A percentile compares a stretch with the other conserved stretches of the same genome.
Conservation (phyloP, 2,888 invertebrate species). For the Bimastos eiseni region DNA sequence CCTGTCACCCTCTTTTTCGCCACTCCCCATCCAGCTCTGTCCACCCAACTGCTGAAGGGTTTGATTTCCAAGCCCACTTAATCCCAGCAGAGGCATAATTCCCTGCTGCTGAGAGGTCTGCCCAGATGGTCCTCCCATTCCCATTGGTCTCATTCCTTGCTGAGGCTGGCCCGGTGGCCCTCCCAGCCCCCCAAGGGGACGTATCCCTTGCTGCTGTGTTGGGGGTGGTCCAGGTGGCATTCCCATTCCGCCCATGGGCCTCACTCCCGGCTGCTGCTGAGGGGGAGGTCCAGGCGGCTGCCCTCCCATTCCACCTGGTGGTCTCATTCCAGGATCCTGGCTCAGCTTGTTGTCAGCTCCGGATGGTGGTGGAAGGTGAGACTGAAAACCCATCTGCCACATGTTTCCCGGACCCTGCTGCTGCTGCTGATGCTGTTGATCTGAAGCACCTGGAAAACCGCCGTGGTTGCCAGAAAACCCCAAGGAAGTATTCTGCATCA, state of each 20-base stretch:
- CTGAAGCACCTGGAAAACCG: neutral
- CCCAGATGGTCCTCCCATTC: neutral
- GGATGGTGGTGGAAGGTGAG: slow-evolving; percentile 6
- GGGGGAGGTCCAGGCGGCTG: neutral
- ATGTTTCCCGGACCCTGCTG: neutral
- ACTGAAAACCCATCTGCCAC: slow-evolving; percentile 20
- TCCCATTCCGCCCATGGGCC: slow-evolving; percentile 18
- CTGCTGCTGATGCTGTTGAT: slow-evolving; percentile 17
- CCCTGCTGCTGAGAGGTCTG: slow-evolving; percentile 10
- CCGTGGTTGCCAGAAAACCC: neutral
- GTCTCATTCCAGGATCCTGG: slow-evolving; percentile 7
- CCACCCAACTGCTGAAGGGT: neutral
- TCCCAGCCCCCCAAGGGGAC: neutral
- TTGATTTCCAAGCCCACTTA: neutral
- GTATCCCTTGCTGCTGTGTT: neutral
- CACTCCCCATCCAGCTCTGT: neutral
- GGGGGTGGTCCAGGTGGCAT: neutral
- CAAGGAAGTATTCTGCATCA: neutral
- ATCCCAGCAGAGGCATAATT: neutral
- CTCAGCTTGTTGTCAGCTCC: slow-evolving; percentile 1
- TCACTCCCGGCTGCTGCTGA: neutral
- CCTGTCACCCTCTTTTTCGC: neutral
- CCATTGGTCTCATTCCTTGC: neutral
- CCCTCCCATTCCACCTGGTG: slow-evolving; percentile 16
- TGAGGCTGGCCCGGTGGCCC: slow-evolving; percentile 3